Conservation (phyloP, 2,113 vertebrate species). For the Equus quagga region DNA sequence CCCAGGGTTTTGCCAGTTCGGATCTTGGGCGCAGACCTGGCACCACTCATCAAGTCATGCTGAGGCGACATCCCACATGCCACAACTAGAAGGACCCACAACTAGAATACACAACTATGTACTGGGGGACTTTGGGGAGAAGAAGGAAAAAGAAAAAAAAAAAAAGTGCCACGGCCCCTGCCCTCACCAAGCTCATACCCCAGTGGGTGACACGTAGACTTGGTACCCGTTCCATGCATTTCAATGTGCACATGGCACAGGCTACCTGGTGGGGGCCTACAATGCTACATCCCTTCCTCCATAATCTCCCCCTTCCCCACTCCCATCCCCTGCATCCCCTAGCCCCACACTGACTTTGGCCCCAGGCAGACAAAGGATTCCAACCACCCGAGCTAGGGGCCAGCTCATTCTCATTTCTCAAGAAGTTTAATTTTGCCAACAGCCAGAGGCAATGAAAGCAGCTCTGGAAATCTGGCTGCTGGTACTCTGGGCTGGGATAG, state of each 20-base stretch:
- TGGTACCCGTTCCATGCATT: not conserved
- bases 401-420: slow-evolving; percentile 70
- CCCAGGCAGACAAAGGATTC: slow-evolving; percentile 23
- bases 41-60: no score
- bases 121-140: no score
- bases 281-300: not conserved
- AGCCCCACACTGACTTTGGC: not conserved
- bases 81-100: no score
- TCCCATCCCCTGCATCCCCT: not conserved
- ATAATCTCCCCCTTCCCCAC: not conserved
- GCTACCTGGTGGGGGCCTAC: not conserved
- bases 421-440: slow-evolving; percentile 80
- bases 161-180: not conserved
- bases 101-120: no score
- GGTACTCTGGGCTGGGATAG: slow-evolving; percentile 54
- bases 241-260: not conserved
- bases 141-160: no score
- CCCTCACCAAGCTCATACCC: not conserved
- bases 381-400: slow-evolving; percentile 8
- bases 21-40: no score
- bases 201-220: not conserved
- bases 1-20: no score
- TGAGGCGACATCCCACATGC: no score
- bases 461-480: slow-evolving; percentile 72
- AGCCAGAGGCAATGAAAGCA: slow-evolving; percentile 79